Evolutionary conservation across 1,140 invertebrate genomes (phyloP), one percentile per base, ranked within the genome.

Genomic region (Nixonia krombeini): DNA sequence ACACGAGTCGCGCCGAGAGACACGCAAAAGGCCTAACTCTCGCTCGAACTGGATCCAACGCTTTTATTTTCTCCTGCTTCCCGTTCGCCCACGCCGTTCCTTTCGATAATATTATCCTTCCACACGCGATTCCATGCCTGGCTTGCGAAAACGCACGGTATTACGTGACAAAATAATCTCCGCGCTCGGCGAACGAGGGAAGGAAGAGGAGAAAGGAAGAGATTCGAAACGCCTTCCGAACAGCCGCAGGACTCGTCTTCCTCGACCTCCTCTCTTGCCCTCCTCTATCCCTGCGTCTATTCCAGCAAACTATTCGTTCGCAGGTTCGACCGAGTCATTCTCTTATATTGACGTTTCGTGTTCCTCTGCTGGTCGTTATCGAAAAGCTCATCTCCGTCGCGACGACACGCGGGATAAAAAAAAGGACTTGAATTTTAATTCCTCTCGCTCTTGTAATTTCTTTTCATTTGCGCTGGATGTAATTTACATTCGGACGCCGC

Each of bases 161-260:
- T 41, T 41, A 41, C 38, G 38, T 41, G 38, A 41, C 38, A 41
- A 41, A 41, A 41, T 41, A 41, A 41, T 41, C 38, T 18, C n/a
- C 38, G 17, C 21, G 21, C 17, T 41, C 6, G 38, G 16, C 38
- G 5, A 41, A 17, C 37, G 31, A 29, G 4, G 37, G 28, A 41
- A 40, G 40, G 38, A 33, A 12, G 18, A 51, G 31, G 21, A 10
- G 15, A 31, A 12, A 10, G 38, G 15, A 42, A 21, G 15, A 45
- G 40, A 44, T 31, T 42, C 16, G 21, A 21, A 13, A 53, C 37
- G 37, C 26, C 25, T 26, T 42, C 10, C 23, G 37, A 29, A 42
- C 50, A n/a, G n/a, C n/a, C n/a, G n/a, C n/a, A n/a, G n/a, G n/a
- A n/a, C n/a, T n/a, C n/a, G n/a, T n/a, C 31, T 15, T 38, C 35